These are phyloP conservation scores for Ciconia nigra DNA, from an alignment of 2,797 vertebrate genomes.

Conservation along the genomic window DNA sequence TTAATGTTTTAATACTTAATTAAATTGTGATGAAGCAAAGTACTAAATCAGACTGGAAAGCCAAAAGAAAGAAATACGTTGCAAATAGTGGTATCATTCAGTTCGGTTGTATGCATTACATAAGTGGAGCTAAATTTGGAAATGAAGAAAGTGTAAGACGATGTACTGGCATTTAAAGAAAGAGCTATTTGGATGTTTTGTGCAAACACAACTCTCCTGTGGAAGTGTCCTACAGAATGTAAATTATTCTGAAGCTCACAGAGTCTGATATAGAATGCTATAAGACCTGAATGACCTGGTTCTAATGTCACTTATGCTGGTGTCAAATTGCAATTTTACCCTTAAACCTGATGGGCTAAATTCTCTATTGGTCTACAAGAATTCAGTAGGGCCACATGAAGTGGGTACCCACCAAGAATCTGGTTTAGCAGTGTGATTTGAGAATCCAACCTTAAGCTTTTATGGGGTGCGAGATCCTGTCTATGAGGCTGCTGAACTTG, in stretches of 20 bases:
- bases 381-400: background rate
- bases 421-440: background rate
- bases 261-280: background rate
- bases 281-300: background rate
- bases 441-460: background rate
- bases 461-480: background rate
- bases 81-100: background rate
- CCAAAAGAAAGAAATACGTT: background rate
- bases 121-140: constrained; percentile 1
- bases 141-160: background rate
- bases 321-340: background rate
- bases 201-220: background rate
- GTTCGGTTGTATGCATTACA: background rate
- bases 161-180: background rate
- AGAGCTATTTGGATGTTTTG: background rate
- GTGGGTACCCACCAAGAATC: background rate
- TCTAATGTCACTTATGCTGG: background rate
- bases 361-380: background rate
- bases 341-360: background rate
- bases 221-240: background rate
- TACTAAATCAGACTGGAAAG: constrained; percentile 15
- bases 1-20: background rate
- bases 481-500: background rate
- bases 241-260: background rate
- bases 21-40: background rate